Evolutionary conservation across 2,888 invertebrate species (phyloP).

Genomic region (Andrena camellia): DNA sequence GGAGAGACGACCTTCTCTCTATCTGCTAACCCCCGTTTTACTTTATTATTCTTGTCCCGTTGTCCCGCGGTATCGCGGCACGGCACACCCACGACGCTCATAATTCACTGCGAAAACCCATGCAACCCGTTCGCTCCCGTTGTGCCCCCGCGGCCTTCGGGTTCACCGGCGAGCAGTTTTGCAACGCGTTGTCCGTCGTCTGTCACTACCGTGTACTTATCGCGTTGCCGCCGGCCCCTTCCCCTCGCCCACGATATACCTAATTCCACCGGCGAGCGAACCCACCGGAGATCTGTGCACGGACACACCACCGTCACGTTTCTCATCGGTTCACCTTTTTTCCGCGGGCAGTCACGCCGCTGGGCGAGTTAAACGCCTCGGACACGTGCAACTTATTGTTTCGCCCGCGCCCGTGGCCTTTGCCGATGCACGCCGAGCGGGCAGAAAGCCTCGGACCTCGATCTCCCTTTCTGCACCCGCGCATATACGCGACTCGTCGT

Average conservation of each 20-base stretch:
- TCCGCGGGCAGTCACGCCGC: conserved; percentile 56
- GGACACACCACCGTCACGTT: conserved; percentile 52
- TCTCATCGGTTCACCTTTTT: conserved; percentile 60
- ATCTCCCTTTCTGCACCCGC: conserved; percentile 35
- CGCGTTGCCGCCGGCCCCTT: conserved; percentile 55
- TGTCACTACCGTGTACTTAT: conserved; percentile 72
- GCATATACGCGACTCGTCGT: conserved; percentile 23
- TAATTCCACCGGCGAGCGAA: conserved; percentile 52
- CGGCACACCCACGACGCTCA: conserved; percentile 76
- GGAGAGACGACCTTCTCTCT: conserved; percentile 61
- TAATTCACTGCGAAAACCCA: conserved; percentile 77
- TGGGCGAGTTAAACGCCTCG: conserved; percentile 50
- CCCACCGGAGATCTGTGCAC: conserved; percentile 46
- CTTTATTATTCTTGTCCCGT: conserved; percentile 76
- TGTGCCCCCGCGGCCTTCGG: conserved; percentile 32
- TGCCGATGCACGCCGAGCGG: conserved; percentile 42
- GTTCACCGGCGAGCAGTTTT: conserved; percentile 51
- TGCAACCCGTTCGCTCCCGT: conserved; percentile 65
- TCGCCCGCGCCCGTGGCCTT: conserved; percentile 46
- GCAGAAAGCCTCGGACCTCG: conserved; percentile 37
- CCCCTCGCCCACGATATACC: conserved; percentile 48
- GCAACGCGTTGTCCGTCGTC: conserved; percentile 64
- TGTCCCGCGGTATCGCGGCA: conserved; percentile 65
- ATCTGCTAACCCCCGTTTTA: conserved; percentile 65
- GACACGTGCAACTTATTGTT: conserved; percentile 67